These are phyloP conservation scores for Tychaedon coryphoeus DNA, from an alignment of 2,113 vertebrate species.

Conservation along the genomic window DNA sequence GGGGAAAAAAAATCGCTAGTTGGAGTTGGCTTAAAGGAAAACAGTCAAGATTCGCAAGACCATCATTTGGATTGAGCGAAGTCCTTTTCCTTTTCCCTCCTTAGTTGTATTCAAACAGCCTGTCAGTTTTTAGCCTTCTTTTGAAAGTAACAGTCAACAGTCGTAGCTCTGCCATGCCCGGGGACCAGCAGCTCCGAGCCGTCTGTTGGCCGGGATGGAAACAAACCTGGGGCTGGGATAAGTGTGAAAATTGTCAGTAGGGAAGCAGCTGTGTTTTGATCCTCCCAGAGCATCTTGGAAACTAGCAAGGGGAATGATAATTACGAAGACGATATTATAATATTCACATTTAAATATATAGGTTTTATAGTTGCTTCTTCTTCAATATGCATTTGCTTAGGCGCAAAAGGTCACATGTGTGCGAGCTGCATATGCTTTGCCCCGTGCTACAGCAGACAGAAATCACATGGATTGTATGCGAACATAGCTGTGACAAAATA, in stretches of 20 bases:
- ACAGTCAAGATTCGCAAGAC: slow-evolving; percentile 42
- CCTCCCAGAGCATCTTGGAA: slow-evolving; percentile 60
- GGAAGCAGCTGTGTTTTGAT: slow-evolving; percentile 69
- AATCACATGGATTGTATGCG: not conserved
- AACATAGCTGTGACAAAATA: not conserved
- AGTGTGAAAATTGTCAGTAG: slow-evolving; percentile 64
- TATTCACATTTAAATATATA: slow-evolving; percentile 62
- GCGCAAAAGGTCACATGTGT: not conserved
- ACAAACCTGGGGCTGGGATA: slow-evolving; percentile 61
- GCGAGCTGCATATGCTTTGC: not conserved
- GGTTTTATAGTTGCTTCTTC: slow-evolving; percentile 3
- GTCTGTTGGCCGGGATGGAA: slow-evolving; percentile 57
- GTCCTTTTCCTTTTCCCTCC: slow-evolving; percentile 27
- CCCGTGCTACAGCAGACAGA: not conserved
- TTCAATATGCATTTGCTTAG: slow-evolving; percentile 22
- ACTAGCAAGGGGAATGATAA: slow-evolving; percentile 55
- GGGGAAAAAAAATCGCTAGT: not conserved
- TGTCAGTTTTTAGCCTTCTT: slow-evolving; percentile 67
- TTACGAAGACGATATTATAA: slow-evolving; percentile 41
- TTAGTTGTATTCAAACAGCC: slow-evolving; percentile 62
- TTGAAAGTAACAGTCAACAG: slow-evolving; percentile 52
- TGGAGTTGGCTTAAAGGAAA: slow-evolving; percentile 36
- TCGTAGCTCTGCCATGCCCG: slow-evolving; percentile 53
- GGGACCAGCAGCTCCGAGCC: slow-evolving; percentile 50
- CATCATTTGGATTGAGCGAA: slow-evolving; percentile 20